Evolutionary conservation across 2,888 invertebrate species (phyloP).

Genomic region (Synergus japonicus): DNA sequence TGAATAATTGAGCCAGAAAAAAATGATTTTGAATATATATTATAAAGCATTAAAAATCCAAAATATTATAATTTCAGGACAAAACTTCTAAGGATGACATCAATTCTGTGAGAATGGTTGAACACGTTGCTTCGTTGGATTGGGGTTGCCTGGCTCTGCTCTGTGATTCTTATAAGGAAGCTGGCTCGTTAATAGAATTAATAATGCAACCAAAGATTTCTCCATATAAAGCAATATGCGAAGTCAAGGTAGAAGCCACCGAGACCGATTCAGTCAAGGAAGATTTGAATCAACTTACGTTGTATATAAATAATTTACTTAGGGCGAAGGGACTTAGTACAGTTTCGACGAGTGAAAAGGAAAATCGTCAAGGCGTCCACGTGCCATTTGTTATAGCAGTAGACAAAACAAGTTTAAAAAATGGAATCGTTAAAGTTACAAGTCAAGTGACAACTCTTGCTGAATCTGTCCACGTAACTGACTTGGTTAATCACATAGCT

Average conservation of each 20-base stretch:
- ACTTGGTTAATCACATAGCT: constrained; percentile 66
- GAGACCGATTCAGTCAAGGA: constrained; percentile 64
- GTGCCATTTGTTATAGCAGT: constrained; percentile 87
- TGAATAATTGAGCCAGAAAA: too few relatives aligned
- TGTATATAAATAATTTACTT: constrained; percentile 80
- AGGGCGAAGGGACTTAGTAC: constrained; percentile 73
- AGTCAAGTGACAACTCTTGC: constrained; percentile 78
- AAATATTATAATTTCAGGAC: constrained; percentile 39
- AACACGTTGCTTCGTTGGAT: constrained; percentile 69
- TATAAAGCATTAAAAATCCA: too few relatives aligned
- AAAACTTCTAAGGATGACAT: constrained; percentile 32
- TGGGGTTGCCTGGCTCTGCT: constrained; percentile 73
- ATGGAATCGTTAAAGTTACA: constrained; percentile 83
- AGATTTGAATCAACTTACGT: constrained; percentile 80
- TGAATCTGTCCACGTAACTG: constrained; percentile 70
- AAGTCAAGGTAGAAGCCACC: constrained; percentile 76
- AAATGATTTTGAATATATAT: too few relatives aligned
- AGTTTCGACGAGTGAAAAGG: constrained; percentile 62
- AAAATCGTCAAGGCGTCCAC: constrained; percentile 73
- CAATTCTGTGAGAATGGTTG: constrained; percentile 65
- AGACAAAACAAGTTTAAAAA: constrained; percentile 82
- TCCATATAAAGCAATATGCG: constrained; percentile 87
- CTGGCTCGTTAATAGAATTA: constrained; percentile 76
- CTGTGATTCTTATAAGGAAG: constrained; percentile 67
- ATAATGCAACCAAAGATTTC: constrained; percentile 85